A percentile compares a stretch with the other conserved stretches of the same genome.
Evolutionary conservation across 1,140 invertebrate genomes (phyloP).

Genomic region (Microplitis demolitor): DNA sequence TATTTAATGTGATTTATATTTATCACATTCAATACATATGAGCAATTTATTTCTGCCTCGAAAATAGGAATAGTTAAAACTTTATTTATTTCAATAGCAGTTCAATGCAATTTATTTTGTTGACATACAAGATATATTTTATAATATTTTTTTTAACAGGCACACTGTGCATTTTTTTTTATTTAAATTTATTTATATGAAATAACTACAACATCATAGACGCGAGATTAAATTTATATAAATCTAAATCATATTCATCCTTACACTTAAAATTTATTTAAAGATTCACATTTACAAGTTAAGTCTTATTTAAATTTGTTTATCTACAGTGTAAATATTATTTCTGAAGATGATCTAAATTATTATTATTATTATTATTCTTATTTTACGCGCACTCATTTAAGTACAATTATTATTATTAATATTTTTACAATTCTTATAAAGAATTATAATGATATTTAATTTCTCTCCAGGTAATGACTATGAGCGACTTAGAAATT

Average conservation of each 20-base stretch:
- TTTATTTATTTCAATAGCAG: conserved; percentile 3
- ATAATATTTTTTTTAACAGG: conserved; percentile 14
- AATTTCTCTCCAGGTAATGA: no score
- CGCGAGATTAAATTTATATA: conserved; percentile 9
- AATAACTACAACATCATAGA: conserved; percentile 7
- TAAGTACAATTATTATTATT: no score
- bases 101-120: neutral
- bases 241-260: neutral
- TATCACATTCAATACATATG: neutral
- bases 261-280: neutral
- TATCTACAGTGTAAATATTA: conserved; percentile 18
- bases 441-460: no score
- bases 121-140: neutral
- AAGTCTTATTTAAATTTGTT: conserved; percentile 12
- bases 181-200: conserved; percentile 4
- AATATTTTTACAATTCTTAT: no score
- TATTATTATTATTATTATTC: conserved; percentile 8
- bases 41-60: conserved; percentile 13
- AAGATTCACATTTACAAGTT: conserved; percentile 13
- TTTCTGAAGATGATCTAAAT: conserved; percentile 33
- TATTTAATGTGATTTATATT: conserved; percentile 8
- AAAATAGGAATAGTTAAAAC: neutral
- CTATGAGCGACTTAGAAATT: no score
- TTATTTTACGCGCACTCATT: neutral
- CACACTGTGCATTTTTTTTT: conserved; percentile 4